phyloP scores from a whole-genome alignment of 2,113 vertebrate species.

The Trochalopteron elliotii region DNA sequence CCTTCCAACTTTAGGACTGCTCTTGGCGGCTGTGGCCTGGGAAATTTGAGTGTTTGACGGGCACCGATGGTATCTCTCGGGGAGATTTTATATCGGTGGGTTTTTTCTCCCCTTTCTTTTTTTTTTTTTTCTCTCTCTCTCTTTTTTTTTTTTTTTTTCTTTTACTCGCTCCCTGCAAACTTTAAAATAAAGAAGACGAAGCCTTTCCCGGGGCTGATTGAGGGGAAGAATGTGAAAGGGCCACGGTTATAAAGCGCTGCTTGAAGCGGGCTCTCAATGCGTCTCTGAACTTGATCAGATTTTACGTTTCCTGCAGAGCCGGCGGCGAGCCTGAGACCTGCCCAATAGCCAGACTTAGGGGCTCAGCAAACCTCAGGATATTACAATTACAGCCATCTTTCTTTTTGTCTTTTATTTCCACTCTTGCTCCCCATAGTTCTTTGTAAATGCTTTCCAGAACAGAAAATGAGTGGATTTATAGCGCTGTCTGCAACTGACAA shows the following conservation, averaged over 20 bases:
- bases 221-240: conserved; percentile 82
- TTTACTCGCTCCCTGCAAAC: conserved; percentile 50
- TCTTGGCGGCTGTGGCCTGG: conserved; percentile 72
- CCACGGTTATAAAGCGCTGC: conserved; percentile 89
- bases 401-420: conserved; percentile 81
- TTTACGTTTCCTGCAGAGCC: conserved; percentile 93
- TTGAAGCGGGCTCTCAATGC: conserved; percentile 85
- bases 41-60: conserved; percentile 74
- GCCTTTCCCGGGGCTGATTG: conserved; percentile 81
- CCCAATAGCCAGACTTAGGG: conserved; percentile 82
- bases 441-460: conserved; percentile 73
- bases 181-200: conserved; percentile 86
- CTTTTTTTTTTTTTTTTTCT: not conserved
- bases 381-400: conserved; percentile 88
- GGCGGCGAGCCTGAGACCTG: conserved; percentile 82
- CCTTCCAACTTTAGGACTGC: conserved; percentile 77
- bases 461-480: conserved; percentile 73
- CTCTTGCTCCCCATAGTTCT: conserved; percentile 78
- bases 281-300: conserved; percentile 99
- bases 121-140: not conserved
- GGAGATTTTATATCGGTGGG: conserved; percentile 74
- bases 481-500: conserved; percentile 65
- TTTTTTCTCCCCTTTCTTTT: not conserved
- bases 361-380: conserved; percentile 79
- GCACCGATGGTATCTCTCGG: conserved; percentile 68